Conservation (phyloP, 2,113 vertebrate genomes). For the Pycnonotus jocosus region DNA sequence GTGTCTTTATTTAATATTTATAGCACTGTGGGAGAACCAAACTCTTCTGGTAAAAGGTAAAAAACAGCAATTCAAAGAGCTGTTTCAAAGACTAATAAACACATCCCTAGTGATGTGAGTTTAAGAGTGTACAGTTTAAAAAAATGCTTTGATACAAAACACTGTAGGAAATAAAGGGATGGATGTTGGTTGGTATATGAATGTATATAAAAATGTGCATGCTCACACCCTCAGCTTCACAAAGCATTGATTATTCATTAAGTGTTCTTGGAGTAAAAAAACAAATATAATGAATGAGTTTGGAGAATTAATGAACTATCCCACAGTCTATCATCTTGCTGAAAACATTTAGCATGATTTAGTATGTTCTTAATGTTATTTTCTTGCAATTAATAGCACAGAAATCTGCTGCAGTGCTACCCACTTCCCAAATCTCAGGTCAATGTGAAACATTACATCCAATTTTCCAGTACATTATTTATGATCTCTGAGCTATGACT, state of each 20-base stretch:
- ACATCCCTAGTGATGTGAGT: not conserved
- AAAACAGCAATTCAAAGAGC: slow-evolving; percentile 5
- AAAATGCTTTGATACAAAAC: slow-evolving; percentile 5
- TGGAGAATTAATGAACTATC: slow-evolving; percentile 19
- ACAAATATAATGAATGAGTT: not conserved
- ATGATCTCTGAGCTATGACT: slow-evolving; percentile 27
- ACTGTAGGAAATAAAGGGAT: not conserved
- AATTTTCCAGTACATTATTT: slow-evolving; percentile 44
- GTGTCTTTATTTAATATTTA: slow-evolving; percentile 34
- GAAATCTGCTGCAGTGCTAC: not conserved
- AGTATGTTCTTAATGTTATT: not conserved
- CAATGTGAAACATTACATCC: not conserved
- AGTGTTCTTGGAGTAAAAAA: not conserved
- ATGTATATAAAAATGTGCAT: not conserved
- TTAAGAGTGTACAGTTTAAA: not conserved
- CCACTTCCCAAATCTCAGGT: slow-evolving; percentile 4
- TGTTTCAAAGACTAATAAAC: slow-evolving; percentile 2
- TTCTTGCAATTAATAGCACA: slow-evolving; percentile 29
- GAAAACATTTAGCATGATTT: not conserved
- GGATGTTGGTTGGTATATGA: not conserved
- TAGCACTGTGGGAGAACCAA: not conserved
- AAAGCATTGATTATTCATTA: not conserved
- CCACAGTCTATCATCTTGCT: not conserved
- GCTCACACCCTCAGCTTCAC: not conserved
- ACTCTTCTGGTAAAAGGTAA: slow-evolving; percentile 1